These are phyloP conservation scores for Pelobates cultripes DNA, from an alignment of 2,797 vertebrate species.

Conservation along the genomic window DNA sequence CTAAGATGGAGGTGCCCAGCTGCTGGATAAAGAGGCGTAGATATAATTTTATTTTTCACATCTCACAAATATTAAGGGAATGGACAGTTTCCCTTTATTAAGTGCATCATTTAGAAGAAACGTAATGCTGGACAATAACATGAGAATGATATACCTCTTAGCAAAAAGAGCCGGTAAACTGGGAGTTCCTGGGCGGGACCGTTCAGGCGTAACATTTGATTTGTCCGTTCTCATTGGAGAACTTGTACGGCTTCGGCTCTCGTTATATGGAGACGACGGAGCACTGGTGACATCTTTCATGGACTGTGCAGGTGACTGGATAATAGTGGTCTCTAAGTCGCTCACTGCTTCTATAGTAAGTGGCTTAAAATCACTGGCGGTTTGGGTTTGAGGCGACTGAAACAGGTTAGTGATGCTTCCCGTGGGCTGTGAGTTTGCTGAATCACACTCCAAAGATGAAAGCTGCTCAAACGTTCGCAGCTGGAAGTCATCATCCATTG, in stretches of 20 bases:
- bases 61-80: too few species aligned
- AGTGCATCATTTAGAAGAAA: too few species aligned
- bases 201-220: conserved; percentile 66
- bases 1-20: too few species aligned
- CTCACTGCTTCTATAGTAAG: conserved; percentile 60
- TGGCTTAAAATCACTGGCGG: conserved; percentile 64
- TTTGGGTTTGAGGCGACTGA: conserved; percentile 47
- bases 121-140: too few species aligned
- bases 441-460: conserved; percentile 76
- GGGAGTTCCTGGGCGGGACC: conserved; percentile 68
- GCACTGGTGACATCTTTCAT: conserved; percentile 66
- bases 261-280: conserved; percentile 71
- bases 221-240: conserved; percentile 75
- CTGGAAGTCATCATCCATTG: conserved; percentile 98
- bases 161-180: conserved; percentile 71
- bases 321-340: conserved; percentile 60
- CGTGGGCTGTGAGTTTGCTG: conserved; percentile 65
- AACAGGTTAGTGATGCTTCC: conserved; percentile 62
- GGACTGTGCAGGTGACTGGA: conserved; percentile 68
- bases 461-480: conserved; percentile 84
- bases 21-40: too few species aligned
- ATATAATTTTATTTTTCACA: too few species aligned
- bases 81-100: too few species aligned
- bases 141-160: conserved; percentile 69
- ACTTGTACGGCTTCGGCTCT: conserved; percentile 69